A percentile compares a stretch with the other conserved stretches of the same genome.
Conservation (phyloP, 2,797 vertebrate species). For the Orientallactaga sibirica region DNA sequence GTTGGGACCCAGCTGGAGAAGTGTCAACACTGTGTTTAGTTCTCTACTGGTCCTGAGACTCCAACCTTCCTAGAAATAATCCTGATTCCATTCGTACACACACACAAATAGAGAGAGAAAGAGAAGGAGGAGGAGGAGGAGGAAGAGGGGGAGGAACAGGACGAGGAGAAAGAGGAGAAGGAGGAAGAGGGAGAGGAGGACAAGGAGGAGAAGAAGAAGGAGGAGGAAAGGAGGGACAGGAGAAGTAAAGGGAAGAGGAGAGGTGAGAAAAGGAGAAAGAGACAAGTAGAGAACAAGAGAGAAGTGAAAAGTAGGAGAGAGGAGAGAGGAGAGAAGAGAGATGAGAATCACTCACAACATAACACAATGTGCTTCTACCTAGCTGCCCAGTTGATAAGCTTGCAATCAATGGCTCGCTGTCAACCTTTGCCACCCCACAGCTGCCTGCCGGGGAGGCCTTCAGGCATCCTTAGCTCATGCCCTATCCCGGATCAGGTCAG, state of each 20-base stretch:
- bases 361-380: fast-evolving
- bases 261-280: neutral
- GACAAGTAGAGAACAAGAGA: no score
- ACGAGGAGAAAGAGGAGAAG: no score
- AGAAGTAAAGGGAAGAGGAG: no score
- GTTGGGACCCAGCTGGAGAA: neutral
- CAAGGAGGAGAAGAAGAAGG: no score
- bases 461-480: neutral
- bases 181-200: no score
- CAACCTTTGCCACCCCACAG: neutral
- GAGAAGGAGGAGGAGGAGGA: neutral
- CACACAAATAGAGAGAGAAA: no score
- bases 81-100: no score
- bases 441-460: neutral
- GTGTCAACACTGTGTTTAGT: fast-evolving
- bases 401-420: fast-evolving
- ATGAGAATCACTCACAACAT: no score
- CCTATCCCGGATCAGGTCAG: fast-evolving
- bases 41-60: neutral
- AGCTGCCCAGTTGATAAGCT: fast-evolving
- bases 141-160: no score
- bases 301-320: neutral
- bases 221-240: no score
- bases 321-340: neutral
- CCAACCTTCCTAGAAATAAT: neutral